phyloP scores from a whole-genome alignment of 2,797 vertebrate genomes.

The Aplochiton taeniatus region DNA sequence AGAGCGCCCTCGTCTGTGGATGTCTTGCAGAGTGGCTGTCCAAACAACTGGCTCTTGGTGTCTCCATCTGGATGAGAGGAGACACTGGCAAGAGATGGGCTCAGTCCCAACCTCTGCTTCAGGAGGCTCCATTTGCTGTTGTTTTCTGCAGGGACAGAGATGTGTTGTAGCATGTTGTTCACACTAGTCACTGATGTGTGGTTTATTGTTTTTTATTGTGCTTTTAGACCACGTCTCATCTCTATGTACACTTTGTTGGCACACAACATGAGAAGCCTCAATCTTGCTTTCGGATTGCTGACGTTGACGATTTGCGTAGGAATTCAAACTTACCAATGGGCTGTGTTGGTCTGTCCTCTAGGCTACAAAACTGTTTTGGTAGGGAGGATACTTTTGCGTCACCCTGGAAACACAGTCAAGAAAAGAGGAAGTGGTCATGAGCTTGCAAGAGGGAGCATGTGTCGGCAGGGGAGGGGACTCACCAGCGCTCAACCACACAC shows the following conservation, averaged over 20 bases:
- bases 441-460: conserved; percentile 37
- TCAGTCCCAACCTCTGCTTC: conserved; percentile 73
- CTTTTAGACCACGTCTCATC: conserved; percentile 9
- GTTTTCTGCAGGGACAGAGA: conserved; percentile 64
- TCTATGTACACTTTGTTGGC: conserved; percentile 7
- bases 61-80: conserved; percentile 53
- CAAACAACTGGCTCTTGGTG: conserved; percentile 80
- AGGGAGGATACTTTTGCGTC: conserved; percentile 70
- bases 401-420: conserved; percentile 75
- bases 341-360: conserved; percentile 70
- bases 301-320: conserved; percentile 8
- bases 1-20: conserved; percentile 77
- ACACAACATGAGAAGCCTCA: conserved; percentile 12
- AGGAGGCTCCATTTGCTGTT: conserved; percentile 80
- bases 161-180: neutral
- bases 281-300: conserved; percentile 26
- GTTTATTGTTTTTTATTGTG: conserved; percentile 1
- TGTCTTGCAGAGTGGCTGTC: conserved; percentile 79
- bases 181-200: conserved; percentile 7
- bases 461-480: conserved; percentile 7
- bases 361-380: conserved; percentile 63
- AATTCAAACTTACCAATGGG: conserved; percentile 86
- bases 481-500: conserved; percentile 2
- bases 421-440: conserved; percentile 41
- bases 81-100: conserved; percentile 60